Evolutionary conservation across 2,888 invertebrate genomes (phyloP), one percentile per base, ranked within the genome.

Genomic region (Heliconius ismenius): DNA sequence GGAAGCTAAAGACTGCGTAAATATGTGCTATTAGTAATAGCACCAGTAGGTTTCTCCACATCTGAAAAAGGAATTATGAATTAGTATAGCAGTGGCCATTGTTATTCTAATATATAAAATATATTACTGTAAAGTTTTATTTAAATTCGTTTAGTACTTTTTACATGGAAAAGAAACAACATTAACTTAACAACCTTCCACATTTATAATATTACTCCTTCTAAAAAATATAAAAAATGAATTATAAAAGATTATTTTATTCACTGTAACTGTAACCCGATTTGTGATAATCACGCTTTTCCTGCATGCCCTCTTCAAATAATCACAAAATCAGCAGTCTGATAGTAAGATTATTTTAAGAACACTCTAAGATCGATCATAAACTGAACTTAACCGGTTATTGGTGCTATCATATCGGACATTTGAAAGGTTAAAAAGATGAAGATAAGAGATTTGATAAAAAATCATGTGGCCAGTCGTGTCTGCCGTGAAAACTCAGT

Each of bases 11-110:
- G 3, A 80, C 84, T 75, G 80, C 81, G 28, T 85, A 85, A 6
- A 87, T 78, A 62, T 85, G 83, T 67, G 80, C 76, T 60, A 85
- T 67, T 76, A 89, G 78, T 36, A 88, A 54, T 36, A 81, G 58
- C 32, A 81, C 75, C 10, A 88, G 79, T 81, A 84, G 83, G 49
- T 73, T 62, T 79, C 83, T 85, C 82, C 84, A 83, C 89, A 88
- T 90, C 90, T 90, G 87, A 4, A 87, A 88, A 60, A 32, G 24
- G 39, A 43, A n/a, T 11, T 39, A 13, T 58, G 11, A 39, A 11
- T 60, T 28, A 26, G 58, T 58, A 58, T 58, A 21, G 1, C 18
- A 18, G 21, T 43, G 43, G 43, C 15, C 18, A 7, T 28, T 26
- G 26, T 26, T 39, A 39, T 39, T 39, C 11, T 39, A 10, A 7